These are phyloP conservation scores for Musca vetustissima DNA, from an alignment of 1,140 invertebrate genomes.

Conservation along the genomic window DNA sequence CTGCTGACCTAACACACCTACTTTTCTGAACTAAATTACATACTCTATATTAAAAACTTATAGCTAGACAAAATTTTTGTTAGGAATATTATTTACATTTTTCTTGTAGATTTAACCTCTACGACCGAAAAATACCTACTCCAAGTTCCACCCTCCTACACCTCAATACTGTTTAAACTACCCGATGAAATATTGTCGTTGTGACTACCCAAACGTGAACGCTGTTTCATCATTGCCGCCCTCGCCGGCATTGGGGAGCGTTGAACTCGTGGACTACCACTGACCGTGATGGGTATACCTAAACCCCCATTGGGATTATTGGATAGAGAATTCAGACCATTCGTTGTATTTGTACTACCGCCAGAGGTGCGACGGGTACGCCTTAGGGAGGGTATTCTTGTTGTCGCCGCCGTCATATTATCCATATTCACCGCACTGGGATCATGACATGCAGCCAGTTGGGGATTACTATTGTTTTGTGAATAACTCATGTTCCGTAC, in stretches of 20 bases:
- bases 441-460: slow-evolving; percentile 3
- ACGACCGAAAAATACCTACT: too few species aligned
- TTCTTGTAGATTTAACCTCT: too few species aligned
- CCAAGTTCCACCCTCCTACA: slow-evolving; percentile 29
- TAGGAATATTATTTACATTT: too few species aligned
- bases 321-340: neutral
- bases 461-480: neutral
- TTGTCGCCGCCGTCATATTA: slow-evolving; percentile 37
- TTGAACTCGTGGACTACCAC: slow-evolving; percentile 51
- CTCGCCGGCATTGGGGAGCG: slow-evolving; percentile 51
- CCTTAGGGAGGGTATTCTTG: slow-evolving; percentile 48
- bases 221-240: slow-evolving; percentile 49
- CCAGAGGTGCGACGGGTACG: slow-evolving; percentile 45
- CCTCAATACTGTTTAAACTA: slow-evolving; percentile 56
- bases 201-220: slow-evolving; percentile 51
- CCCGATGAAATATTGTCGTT: slow-evolving; percentile 55
- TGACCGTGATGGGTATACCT: slow-evolving; percentile 47
- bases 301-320: slow-evolving; percentile 32
- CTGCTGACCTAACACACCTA: too few species aligned
- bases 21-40: too few species aligned
- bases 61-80: too few species aligned
- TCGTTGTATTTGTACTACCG: slow-evolving; percentile 33
- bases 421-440: slow-evolving; percentile 26
- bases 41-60: too few species aligned
- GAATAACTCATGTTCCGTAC: slow-evolving; percentile 39